These are phyloP conservation scores for Zosterops japonicus DNA, from an alignment of 2,113 vertebrate species.

Conservation along the genomic window DNA sequence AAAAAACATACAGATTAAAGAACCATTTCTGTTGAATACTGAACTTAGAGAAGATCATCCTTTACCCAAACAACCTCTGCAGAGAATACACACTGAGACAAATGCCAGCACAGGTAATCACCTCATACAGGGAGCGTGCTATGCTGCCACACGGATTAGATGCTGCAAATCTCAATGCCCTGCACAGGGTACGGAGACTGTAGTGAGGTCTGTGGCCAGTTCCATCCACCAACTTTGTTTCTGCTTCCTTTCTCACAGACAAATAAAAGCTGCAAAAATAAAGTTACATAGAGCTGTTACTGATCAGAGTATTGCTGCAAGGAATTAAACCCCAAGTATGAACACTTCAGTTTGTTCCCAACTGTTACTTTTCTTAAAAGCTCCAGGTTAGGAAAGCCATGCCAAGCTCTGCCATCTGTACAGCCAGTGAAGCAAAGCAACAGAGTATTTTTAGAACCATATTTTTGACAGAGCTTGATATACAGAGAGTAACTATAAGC, in stretches of 20 bases:
- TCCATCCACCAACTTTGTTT: slow-evolving; percentile 84
- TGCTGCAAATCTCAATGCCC: slow-evolving; percentile 87
- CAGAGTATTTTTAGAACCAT: background rate
- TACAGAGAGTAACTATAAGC: background rate
- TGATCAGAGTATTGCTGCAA: background rate
- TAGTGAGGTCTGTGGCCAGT: slow-evolving; percentile 94
- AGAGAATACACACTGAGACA: background rate
- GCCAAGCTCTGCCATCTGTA: background rate
- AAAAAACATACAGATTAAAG: background rate
- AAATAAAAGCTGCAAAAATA: slow-evolving; percentile 87
- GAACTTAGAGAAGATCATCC: background rate
- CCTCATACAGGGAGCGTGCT: slow-evolving; percentile 94
- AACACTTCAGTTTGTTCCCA: background rate
- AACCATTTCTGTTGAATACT: background rate
- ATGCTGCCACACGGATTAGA: slow-evolving; percentile 86
- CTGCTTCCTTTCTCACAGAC: slow-evolving; percentile 83
- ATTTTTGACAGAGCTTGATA: background rate
- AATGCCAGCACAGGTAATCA: slow-evolving; percentile 35
- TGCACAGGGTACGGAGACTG: slow-evolving; percentile 92
- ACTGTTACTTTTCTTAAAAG: background rate
- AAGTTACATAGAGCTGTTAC: background rate
- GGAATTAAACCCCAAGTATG: background rate
- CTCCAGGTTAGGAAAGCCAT: background rate
- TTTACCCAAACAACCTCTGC: background rate
- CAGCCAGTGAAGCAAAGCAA: background rate